Base-by-base conservation (phyloP, 2,797 vertebrate species). In the Ficedula albicollis region DNA sequence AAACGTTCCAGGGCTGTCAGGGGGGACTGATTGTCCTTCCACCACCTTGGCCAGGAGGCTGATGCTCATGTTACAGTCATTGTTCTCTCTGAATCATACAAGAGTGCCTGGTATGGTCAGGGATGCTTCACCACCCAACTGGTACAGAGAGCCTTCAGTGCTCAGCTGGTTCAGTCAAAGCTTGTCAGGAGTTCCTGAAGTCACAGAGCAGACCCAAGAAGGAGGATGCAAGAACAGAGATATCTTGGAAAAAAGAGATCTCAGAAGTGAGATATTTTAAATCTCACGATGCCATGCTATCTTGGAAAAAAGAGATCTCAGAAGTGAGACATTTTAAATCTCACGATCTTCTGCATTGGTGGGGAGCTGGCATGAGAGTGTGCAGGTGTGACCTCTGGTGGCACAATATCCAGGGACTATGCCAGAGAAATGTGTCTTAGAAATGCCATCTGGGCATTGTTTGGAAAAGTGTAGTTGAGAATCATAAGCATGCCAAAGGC, bases 121-220 rank as follows among this genome's bases (percentile, higher is more conserved):
- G 20, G 29, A 19, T 63, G 38, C 23, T 58, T 34, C 0, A 1
- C 8, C 29, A 44, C 12, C 12, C 10, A 51, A 0, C 5, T 58
- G 29, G 38, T n/a, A 38, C 49, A 62, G 29, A 7, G 20, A 44
- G 8, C 3, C 44, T 51, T 39, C 14, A 76, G 1, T 0, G 0
- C 17, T 39, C 29, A 66, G 9, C 20, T 77, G 21, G 5, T 34
- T 52, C 43, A 58, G 14, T 70, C 12, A 58, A 52, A 51, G 4
- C 18, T 82, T 60, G 22, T 34, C 58, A 64, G 38, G n/a, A 64
- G 17, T 27, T 58, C 29, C 72, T 46, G 58, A 70, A 13, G 17
- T 70, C 7, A 2, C 7, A 58, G 17, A 44, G 21, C 25, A 58
- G 51, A 12, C 25, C 25, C 34, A 63, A 46, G 64, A 39, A 64